Evolutionary conservation across 2,888 invertebrate species (phyloP).

Genomic region (Luffia ferchaultella): DNA sequence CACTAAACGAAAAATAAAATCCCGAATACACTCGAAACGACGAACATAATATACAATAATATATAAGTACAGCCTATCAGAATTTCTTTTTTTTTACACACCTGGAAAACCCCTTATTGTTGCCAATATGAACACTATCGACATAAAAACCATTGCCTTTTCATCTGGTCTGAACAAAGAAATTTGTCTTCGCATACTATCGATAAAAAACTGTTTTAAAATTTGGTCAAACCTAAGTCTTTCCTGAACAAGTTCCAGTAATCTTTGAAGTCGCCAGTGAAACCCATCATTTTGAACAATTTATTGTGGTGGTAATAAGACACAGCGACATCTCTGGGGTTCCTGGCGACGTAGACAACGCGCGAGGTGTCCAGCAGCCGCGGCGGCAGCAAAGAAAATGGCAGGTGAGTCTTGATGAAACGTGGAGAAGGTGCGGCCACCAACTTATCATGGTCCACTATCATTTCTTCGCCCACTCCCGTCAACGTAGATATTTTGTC

Average conservation of each 20-base stretch:
- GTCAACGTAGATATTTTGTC: neutral
- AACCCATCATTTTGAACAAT: slow-evolving; percentile 63
- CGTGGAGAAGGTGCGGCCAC: slow-evolving; percentile 42
- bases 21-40: too few species aligned
- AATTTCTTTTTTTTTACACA: too few species aligned
- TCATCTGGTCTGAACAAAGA: too few species aligned
- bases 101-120: too few species aligned
- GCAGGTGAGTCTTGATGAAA: slow-evolving; percentile 77
- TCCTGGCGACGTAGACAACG: slow-evolving; percentile 79
- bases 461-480: neutral
- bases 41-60: too few species aligned
- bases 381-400: slow-evolving; percentile 73
- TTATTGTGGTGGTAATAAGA: slow-evolving; percentile 77
- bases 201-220: neutral
- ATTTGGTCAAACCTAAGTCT: slow-evolving; percentile 59
- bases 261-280: slow-evolving; percentile 52
- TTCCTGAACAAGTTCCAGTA: slow-evolving; percentile 69
- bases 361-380: slow-evolving; percentile 59
- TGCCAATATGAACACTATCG: too few species aligned
- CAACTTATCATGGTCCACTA: slow-evolving; percentile 5
- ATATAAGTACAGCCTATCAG: too few species aligned
- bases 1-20: slow-evolving; percentile 30
- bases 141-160: too few species aligned
- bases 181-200: too few species aligned
- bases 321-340: slow-evolving; percentile 82